Evolutionary conservation across 2,888 invertebrate genomes (phyloP), one percentile per base, ranked within the genome.

Genomic region (Cryptophagus acutangulus): DNA sequence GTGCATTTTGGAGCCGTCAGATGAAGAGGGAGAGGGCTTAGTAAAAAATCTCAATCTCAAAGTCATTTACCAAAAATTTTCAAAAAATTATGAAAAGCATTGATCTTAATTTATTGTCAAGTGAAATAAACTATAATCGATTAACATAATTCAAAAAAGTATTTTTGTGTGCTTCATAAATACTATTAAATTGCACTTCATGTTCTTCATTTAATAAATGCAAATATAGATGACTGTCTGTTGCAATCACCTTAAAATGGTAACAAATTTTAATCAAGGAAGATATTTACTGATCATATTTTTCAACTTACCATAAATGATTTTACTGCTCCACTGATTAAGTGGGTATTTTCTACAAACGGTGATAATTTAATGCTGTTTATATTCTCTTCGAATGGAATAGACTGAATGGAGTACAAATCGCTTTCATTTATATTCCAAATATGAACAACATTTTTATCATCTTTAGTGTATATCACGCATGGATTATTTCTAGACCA

Each of bases 391-490:
- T 62, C 64, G 43, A 71, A 69, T 2, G 69, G 66, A 40, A 75
- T 55, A 2, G 71, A 70, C 52, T 67, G 61, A 16, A 65, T 58
- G 0, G 76, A 76, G 46, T 63, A 64, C 47, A 73, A 67, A 52
- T 76, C 75, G 47, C 73, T 75, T 33, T 63, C 64, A 37, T 65
- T 66, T 45, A 78, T 61, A 58, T 78, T 69, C 77, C 77, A 78
- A 25, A 76, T 59, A 42, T 75, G 69, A 30, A 77, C 65, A 25
- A 69, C 71, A 50, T 65, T 71, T 26, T 41, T 50, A 15, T 59
- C 54, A 54, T 76, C 75, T 44, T 74, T 63, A 10, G 69, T 65
- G 49, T 72, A 77, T 52, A 77, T 65, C 13, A 71, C 65, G 41
- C 73, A 72, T 1, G 76, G 74, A 54, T 70, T 72, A 9, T 71